These are phyloP conservation scores for Guaruba guarouba DNA, from an alignment of 2,113 vertebrate species.

Conservation along the genomic window DNA sequence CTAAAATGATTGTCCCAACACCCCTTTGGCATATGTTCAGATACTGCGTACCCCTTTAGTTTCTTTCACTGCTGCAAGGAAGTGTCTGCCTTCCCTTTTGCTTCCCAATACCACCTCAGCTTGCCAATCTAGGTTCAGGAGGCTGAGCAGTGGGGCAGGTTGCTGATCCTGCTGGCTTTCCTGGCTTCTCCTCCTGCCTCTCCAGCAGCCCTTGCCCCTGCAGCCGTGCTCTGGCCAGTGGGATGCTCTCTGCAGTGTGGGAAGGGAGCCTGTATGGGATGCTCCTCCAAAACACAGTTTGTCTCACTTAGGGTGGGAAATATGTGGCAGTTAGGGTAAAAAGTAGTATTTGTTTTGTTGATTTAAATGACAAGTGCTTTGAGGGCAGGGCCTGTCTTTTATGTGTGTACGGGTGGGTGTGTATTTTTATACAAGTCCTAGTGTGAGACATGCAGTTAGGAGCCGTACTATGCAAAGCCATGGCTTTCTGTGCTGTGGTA, in stretches of 20 bases:
- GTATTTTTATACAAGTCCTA: background rate
- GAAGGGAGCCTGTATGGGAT: background rate
- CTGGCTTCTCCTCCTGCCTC: background rate
- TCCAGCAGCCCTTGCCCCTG: background rate
- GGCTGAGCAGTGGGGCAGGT: background rate
- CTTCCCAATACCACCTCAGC: background rate
- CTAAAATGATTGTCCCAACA: background rate
- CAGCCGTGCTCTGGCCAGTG: background rate
- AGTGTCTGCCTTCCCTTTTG: background rate
- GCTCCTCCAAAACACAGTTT: background rate
- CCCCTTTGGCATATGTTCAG: background rate
- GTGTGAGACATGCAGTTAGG: background rate
- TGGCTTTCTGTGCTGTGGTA: background rate
- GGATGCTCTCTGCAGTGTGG: background rate
- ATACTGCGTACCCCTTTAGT: background rate
- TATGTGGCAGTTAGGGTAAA: background rate
- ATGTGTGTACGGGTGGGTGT: background rate
- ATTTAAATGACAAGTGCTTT: background rate
- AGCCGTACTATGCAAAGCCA: background rate
- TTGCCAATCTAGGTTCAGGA: rapidly evolving
- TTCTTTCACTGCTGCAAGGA: background rate
- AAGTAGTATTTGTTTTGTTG: background rate
- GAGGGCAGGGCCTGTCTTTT: slow-evolving; percentile 7
- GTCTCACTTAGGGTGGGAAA: background rate
- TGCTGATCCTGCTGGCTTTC: background rate